phyloP scores from a whole-genome alignment of 2,113 vertebrate genomes.

The Pelecanoides urinatrix region DNA sequence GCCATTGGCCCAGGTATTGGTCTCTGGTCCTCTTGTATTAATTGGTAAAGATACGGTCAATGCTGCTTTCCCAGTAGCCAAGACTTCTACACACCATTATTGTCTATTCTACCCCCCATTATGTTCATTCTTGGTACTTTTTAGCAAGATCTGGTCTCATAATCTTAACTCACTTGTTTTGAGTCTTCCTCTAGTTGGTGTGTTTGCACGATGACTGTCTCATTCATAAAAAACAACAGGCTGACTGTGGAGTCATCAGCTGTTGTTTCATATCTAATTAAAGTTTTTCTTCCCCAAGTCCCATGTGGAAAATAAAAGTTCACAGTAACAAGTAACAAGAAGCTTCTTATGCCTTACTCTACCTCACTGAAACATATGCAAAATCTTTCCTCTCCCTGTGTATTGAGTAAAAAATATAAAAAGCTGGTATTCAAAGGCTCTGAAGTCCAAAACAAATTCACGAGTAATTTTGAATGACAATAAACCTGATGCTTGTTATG shows the following conservation, averaged over 20 bases:
- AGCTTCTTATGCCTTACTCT: not conserved
- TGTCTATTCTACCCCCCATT: not conserved
- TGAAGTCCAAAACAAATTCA: not conserved
- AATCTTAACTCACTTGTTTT: not conserved
- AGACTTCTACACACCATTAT: not conserved
- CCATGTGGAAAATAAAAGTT: not conserved
- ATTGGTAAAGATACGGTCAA: not conserved
- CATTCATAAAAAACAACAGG: not conserved
- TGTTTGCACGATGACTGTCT: not conserved
- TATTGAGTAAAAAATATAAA: not conserved
- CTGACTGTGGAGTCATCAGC: not conserved
- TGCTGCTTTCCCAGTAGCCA: not conserved
- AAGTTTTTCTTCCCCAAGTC: not conserved
- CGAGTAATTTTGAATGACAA: not conserved
- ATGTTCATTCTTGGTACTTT: not conserved
- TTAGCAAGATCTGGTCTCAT: not conserved
- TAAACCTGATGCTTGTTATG: not conserved
- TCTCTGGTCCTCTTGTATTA: not conserved
- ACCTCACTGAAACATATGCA: not conserved
- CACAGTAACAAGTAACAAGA: not conserved
- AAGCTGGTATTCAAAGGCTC: not conserved
- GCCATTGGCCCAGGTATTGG: not conserved
- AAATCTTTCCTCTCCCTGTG: not conserved
- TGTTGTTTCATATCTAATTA: not conserved
- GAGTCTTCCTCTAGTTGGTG: not conserved